Conservation (phyloP, 2,113 vertebrate species). For the Leptodactylus fuscus region DNA sequence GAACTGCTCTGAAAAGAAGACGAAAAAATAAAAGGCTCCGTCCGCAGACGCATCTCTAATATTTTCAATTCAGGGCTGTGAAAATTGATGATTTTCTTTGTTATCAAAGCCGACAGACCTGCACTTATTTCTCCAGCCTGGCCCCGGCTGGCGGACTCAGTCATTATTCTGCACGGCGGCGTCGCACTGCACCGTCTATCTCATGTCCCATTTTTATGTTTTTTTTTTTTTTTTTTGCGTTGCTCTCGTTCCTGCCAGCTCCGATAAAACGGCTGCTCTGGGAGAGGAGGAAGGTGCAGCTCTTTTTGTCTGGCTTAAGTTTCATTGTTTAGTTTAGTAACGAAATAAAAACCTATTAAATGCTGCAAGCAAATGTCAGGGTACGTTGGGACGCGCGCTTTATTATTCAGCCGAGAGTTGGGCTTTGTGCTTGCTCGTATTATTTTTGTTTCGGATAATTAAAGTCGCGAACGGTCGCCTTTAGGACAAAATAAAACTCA, state of each 20-base stretch:
- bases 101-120: constrained; percentile 71
- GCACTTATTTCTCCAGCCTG: constrained; percentile 65
- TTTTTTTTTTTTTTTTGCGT: constrained; percentile 61
- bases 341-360: constrained; percentile 36
- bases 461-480: background rate
- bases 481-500: constrained; percentile 19
- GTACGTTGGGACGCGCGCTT: background rate
- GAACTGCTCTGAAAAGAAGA: background rate
- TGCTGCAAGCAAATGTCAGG: constrained; percentile 21
- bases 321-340: constrained; percentile 25
- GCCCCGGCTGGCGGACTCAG: constrained; percentile 59
- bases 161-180: constrained; percentile 66
- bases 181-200: constrained; percentile 67
- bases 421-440: background rate
- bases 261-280: constrained; percentile 59
- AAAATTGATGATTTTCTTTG: constrained; percentile 72
- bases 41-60: constrained; percentile 65
- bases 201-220: too few species aligned
- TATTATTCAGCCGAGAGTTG: background rate
- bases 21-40: constrained; percentile 64
- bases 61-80: constrained; percentile 70
- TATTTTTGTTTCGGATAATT: constrained; percentile 17
- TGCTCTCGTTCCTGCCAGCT: constrained; percentile 22
- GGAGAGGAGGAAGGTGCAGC: constrained; percentile 24
- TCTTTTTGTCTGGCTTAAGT: constrained; percentile 23